These are phyloP conservation scores for Erebia aethiops DNA, from an alignment of 2,888 invertebrate species.

Conservation along the genomic window DNA sequence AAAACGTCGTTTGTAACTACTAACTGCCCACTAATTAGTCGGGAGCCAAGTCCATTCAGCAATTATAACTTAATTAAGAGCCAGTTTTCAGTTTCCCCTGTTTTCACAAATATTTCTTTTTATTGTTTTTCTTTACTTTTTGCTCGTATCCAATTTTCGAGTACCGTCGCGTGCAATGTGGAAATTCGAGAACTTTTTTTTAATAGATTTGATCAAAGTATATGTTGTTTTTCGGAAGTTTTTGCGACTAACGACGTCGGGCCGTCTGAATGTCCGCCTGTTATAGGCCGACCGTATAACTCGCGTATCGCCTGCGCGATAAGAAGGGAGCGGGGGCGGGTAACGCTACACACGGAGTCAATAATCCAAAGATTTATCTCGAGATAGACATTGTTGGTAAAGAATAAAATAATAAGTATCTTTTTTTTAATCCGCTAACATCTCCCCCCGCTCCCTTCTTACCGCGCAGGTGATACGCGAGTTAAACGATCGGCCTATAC, in stretches of 20 bases:
- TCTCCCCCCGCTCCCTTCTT: too few species aligned
- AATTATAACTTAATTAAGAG: slow-evolving; percentile 50
- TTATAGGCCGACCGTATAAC: too few species aligned
- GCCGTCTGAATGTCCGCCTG: too few species aligned
- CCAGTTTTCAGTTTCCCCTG: slow-evolving; percentile 37
- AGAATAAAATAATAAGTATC: too few species aligned
- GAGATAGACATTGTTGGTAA: too few species aligned
- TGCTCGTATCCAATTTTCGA: slow-evolving; percentile 19
- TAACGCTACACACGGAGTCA: too few species aligned
- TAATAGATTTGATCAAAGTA: neutral
- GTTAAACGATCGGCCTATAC: too few species aligned
- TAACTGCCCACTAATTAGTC: slow-evolving; percentile 43
- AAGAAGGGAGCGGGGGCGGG: too few species aligned
- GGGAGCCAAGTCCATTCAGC: slow-evolving; percentile 43
- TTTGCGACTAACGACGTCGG: neutral
- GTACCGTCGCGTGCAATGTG: slow-evolving; percentile 21
- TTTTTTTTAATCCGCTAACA: too few species aligned
- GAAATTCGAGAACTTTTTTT: slow-evolving; percentile 7
- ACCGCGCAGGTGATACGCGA: too few species aligned
- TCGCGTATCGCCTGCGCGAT: too few species aligned
- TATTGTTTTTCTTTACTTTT: slow-evolving; percentile 27
- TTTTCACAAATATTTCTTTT: slow-evolving; percentile 23
- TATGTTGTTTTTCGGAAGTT: neutral
- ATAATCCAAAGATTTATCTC: too few species aligned
- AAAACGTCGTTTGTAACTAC: slow-evolving; percentile 32